These are phyloP conservation scores for Bombus superbus DNA, from an alignment of 1,140 invertebrate species.

Conservation along the genomic window DNA sequence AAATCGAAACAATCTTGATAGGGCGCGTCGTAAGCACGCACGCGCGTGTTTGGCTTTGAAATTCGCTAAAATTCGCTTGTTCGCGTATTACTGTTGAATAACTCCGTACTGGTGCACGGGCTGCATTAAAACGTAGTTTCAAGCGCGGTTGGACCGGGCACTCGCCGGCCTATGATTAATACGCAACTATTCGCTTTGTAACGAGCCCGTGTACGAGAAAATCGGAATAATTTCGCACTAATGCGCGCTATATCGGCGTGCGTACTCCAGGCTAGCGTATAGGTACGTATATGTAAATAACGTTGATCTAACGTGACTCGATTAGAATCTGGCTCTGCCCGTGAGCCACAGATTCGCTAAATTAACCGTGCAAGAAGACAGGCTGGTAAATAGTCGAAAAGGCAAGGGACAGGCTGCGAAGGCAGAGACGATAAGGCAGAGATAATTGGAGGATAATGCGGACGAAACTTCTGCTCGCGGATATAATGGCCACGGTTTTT, in stretches of 20 bases:
- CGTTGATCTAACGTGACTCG: conserved; percentile 1
- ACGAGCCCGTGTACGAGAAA: background rate
- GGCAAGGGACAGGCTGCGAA: background rate
- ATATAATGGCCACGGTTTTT: background rate
- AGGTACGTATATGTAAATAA: conserved; percentile 1
- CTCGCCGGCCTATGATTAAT: background rate
- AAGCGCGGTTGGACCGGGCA: background rate
- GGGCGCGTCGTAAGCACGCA: background rate
- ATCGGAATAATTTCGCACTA: conserved; percentile 12
- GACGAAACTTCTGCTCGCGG: background rate
- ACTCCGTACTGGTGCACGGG: background rate
- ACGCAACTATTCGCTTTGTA: background rate
- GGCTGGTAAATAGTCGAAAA: background rate
- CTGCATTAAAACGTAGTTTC: background rate
- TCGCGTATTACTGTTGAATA: background rate
- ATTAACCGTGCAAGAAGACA: background rate
- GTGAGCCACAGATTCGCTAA: background rate
- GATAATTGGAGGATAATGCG: background rate
- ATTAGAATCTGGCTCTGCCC: background rate
- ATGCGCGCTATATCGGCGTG: background rate
- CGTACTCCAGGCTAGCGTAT: background rate
- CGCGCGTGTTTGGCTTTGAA: background rate
- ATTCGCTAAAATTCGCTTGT: background rate
- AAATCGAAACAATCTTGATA: background rate
- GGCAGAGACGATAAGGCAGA: background rate